phyloP scores from a whole-genome alignment of 2,888 invertebrate genomes.

The Slavum lentiscoides region DNA sequence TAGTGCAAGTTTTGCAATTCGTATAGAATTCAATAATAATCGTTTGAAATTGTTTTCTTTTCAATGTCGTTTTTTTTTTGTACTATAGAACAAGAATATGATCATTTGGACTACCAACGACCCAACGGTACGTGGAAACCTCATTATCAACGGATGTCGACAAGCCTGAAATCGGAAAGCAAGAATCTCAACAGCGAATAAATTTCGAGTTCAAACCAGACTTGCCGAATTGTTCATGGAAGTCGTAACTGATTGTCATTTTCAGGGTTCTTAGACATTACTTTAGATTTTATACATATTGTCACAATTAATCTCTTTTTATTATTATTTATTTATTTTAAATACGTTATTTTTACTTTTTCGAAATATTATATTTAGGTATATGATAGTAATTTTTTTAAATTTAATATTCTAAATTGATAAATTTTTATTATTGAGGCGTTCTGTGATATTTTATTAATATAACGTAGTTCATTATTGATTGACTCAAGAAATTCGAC shows the following conservation, averaged over 20 bases:
- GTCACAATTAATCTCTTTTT: constrained; percentile 6
- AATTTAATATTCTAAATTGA: constrained; percentile 14
- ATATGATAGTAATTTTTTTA: not conserved
- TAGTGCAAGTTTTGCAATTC: not conserved
- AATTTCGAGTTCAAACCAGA: not conserved
- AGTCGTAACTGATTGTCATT: constrained; percentile 7
- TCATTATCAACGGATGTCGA: constrained; percentile 81
- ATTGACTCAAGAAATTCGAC: not conserved
- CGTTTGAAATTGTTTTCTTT: too few relatives aligned
- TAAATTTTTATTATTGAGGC: constrained; percentile 20
- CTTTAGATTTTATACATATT: constrained; percentile 2
- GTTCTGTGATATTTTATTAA: constrained; percentile 41
- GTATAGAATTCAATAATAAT: not conserved
- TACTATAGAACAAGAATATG: constrained; percentile 72
- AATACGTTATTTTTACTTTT: not conserved
- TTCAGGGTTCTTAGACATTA: constrained; percentile 14
- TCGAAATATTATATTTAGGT: not conserved
- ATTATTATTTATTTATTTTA: constrained; percentile 6
- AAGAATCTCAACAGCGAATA: constrained; percentile 34
- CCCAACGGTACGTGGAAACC: constrained; percentile 81
- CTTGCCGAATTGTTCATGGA: constrained; percentile 12
- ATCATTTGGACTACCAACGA: constrained; percentile 83
- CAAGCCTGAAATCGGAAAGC: constrained; percentile 58
- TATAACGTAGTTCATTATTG: constrained; percentile 24
- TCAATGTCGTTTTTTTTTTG: too few relatives aligned